Base-by-base conservation (phyloP, 2,113 vertebrate species). In the Pipa parva region DNA sequence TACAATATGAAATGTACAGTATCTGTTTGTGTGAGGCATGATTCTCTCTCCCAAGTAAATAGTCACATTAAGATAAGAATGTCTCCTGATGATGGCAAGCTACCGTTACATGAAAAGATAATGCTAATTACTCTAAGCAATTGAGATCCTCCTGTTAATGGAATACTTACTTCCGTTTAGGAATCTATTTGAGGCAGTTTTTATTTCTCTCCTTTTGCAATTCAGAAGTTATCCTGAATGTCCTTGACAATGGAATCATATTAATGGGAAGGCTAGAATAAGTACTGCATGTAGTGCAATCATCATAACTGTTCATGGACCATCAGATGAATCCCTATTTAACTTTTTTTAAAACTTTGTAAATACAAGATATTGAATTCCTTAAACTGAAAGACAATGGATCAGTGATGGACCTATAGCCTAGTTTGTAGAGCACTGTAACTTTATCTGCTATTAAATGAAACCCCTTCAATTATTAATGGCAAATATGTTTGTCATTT, bases 71-170 rank as follows among this genome's bases (percentile, higher is more conserved):
- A 45, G 21, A 66, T 66, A 57, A 48, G 51, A 24, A 7, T 59
- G 29, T 68, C 49, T 52, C 56, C 37, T 39, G 42, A 48, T 68
- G 55, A 33, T n/a, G 18, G 5, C 2, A n/a, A 29, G 10, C 52
- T 31, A n/a, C 10, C 7, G 10, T n/a, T 50, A 26, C 37, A 68
- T 9, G 42, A 59, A 25, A 12, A 59, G 56, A 68, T 56, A 56
- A 29, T 22, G 60, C 33, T 59, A 59, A 68, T 68, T 60, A 48
- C 52, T 56, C 22, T 26, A 26, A 27, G 50, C 31, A 67, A 67
- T 67, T 48, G 22, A 48, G 5, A 25, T 11, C 15, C 29, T 60
- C 8, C 17, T 60, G 56, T 33, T 60, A 59, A 52, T 68, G 21
- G 56, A 59, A 59, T 59, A 51, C 26, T 15, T n/a, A 42, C 25